phyloP scores from a whole-genome alignment of 2,888 invertebrate genomes.

The Rhaphigaster nebulosa region DNA sequence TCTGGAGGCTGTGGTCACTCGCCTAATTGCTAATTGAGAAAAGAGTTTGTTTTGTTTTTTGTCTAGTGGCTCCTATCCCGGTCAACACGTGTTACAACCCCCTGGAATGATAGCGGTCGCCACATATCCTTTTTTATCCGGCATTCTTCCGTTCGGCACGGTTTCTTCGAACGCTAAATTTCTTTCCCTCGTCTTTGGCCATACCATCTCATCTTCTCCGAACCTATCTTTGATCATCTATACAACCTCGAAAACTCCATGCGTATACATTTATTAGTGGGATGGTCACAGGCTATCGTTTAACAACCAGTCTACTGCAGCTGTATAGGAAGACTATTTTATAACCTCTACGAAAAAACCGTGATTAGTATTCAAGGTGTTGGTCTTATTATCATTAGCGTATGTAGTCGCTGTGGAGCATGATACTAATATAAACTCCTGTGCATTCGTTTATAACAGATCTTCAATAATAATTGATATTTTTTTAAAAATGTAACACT shows the following conservation, averaged over 20 bases:
- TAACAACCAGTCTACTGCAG: neutral
- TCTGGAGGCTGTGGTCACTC: neutral
- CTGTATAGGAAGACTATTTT: neutral
- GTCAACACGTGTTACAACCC: slow-evolving; percentile 50
- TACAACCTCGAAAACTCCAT: slow-evolving; percentile 15
- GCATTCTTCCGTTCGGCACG: slow-evolving; percentile 30
- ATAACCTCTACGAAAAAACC: neutral
- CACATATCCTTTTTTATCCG: slow-evolving; percentile 27
- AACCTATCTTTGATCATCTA: slow-evolving; percentile 1
- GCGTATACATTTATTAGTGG: slow-evolving; percentile 1
- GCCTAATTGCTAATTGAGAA: slow-evolving; percentile 39
- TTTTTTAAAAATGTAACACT: neutral
- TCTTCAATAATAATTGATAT: neutral
- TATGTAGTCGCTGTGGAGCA: neutral
- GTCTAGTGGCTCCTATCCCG: neutral
- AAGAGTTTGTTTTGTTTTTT: neutral
- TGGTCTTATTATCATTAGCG: neutral
- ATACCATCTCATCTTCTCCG: slow-evolving; percentile 31
- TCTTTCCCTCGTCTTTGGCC: slow-evolving; percentile 11
- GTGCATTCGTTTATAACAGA: neutral
- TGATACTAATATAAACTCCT: neutral
- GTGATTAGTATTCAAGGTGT: slow-evolving; percentile 21
- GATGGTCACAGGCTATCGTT: neutral
- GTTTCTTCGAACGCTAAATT: slow-evolving; percentile 41
- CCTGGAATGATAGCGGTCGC: slow-evolving; percentile 37